phyloP scores from a whole-genome alignment of 2,888 invertebrate genomes.

The Polymixis flavicincta region DNA sequence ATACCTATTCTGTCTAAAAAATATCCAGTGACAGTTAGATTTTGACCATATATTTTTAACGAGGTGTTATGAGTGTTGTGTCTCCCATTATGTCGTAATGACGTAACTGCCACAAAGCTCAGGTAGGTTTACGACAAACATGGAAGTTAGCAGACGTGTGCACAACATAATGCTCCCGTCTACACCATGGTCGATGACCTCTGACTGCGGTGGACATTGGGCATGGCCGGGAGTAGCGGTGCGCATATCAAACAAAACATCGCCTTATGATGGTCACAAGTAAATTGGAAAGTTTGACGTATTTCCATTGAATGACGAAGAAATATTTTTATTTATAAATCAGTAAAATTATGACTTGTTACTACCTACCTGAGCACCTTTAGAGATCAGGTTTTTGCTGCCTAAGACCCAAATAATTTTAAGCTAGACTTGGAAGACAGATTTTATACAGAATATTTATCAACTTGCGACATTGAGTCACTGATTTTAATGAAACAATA shows the following conservation, averaged over 20 bases:
- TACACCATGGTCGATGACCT: conserved; percentile 82
- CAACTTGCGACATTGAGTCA: not conserved
- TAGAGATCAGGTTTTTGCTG: conserved; percentile 7
- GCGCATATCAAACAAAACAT: conserved; percentile 80
- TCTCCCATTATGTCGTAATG: conserved; percentile 46
- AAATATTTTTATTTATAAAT: conserved; percentile 2
- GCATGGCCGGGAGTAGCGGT: conserved; percentile 75
- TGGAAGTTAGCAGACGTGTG: conserved; percentile 61
- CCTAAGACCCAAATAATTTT: not conserved
- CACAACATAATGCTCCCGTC: conserved; percentile 67
- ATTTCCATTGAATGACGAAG: conserved; percentile 2
- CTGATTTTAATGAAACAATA: not conserved
- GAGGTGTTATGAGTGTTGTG: conserved; percentile 23
- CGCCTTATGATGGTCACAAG: conserved; percentile 50
- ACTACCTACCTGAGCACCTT: not conserved
- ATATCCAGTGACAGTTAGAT: conserved; percentile 16
- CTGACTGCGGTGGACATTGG: conserved; percentile 75
- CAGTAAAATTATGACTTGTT: not conserved
- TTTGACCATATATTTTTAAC: conserved; percentile 6
- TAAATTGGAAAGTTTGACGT: conserved; percentile 56
- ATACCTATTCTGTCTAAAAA: not conserved
- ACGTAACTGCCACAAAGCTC: conserved; percentile 66
- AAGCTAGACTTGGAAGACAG: conserved; percentile 2
- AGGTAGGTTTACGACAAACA: conserved; percentile 57
- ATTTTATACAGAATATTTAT: conserved; percentile 1